Base-by-base conservation (phyloP, 2,113 vertebrate species). In the Telmatochromis brachygnathus region DNA sequence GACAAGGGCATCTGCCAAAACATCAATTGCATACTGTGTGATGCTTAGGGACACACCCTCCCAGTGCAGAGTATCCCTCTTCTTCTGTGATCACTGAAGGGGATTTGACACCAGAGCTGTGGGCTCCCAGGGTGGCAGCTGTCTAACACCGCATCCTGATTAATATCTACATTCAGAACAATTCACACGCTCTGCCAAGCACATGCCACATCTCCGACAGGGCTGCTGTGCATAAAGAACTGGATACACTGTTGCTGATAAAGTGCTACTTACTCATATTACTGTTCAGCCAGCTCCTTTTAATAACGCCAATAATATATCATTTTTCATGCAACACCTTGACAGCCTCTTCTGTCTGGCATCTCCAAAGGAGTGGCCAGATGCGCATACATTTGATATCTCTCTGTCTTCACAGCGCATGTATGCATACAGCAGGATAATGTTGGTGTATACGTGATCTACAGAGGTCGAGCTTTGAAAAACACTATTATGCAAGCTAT, bases 1-100 rank as follows among this genome's bases (percentile, higher is more conserved):
- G 88, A 94, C 95, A 95, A 95, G 93, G 94, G 91, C 91, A 95
- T 90, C 91, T 93, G 92, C 90, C 94, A 94, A 94, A 95, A 93
- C 89, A 92, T 92, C 86, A 88, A 85, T 84, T 14, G 83, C 21
- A 80, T 91, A 89, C 91, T 86, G 85, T 79, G 86, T 75, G 89
- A 93, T 84, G 93, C 91, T 87, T 60, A 19, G 91, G 90, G 91
- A 92, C 37, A 54, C 86, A 51, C 84, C 79, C 81, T 94, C 93
- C 89, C 93, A 45, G 85, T 84, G 88, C 88, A 91, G 79, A 92
- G 92, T 89, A 91, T 94, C 91, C 89, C 81, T 89, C 89, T 93
- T 91, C 88, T 84, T 92, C 88, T 90, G 91, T 87, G 90, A 88
- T 91, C 84, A 79, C 87, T 90, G 92, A 91, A 88, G 85, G 91